Evolutionary conservation across 37 sponge, comb jelly and placozoan genomes (phyloP).

Genomic region (Spongilla lacustris): DNA sequence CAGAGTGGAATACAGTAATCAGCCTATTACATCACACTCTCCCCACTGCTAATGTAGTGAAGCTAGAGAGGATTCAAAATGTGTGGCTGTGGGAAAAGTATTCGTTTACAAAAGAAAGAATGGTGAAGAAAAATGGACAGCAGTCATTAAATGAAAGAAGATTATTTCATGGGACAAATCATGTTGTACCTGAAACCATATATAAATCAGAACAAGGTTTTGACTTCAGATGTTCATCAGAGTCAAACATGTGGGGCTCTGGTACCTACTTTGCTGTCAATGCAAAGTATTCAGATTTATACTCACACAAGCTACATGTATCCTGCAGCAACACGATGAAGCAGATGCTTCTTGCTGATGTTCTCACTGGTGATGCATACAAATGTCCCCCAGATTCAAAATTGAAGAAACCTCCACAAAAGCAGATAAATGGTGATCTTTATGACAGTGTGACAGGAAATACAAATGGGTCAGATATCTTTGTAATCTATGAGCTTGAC

Average conservation of each 20-base stretch:
- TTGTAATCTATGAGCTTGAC: constrained; percentile 74
- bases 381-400: constrained; percentile 24
- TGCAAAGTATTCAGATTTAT: constrained; percentile 75
- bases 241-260: constrained; percentile 72
- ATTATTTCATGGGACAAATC: constrained; percentile 73
- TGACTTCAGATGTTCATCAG: constrained; percentile 58
- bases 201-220: constrained; percentile 72
- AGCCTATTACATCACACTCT: constrained; percentile 29
- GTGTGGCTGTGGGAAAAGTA: constrained; percentile 78
- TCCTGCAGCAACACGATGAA: background rate
- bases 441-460: constrained; percentile 56
- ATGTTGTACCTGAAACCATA: constrained; percentile 23
- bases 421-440: background rate
- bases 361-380: constrained; percentile 53
- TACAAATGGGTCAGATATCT: constrained; percentile 59
- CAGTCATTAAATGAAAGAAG: constrained; percentile 43
- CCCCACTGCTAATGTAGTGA: constrained; percentile 11
- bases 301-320: constrained; percentile 29
- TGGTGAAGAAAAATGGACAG: constrained; percentile 38
- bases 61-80: constrained; percentile 72
- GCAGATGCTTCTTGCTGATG: constrained; percentile 68
- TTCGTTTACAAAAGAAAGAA: constrained; percentile 18
- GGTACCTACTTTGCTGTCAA: constrained; percentile 83
- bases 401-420: constrained; percentile 74
- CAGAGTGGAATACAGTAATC: constrained; percentile 37